A percentile compares a stretch with the other conserved stretches of the same genome.
phyloP scores from a whole-genome alignment of 2,113 vertebrate genomes.

The Pterocles gutturalis region DNA sequence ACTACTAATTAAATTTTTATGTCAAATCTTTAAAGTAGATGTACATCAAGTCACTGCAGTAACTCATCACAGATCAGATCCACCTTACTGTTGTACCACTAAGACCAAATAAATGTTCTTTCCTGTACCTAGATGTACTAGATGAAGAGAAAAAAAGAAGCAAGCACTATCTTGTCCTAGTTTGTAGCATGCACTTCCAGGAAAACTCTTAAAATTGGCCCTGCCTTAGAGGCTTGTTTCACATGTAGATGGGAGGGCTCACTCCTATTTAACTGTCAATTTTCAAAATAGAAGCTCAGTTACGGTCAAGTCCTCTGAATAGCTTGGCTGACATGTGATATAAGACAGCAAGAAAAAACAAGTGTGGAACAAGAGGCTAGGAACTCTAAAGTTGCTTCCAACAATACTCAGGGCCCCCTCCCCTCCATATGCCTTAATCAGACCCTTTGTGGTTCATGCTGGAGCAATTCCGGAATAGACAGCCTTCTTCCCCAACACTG shows the following conservation, averaged over 20 bases:
- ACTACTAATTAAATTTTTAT: constrained; percentile 65
- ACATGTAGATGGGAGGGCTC: not conserved
- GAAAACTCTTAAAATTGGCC: not conserved
- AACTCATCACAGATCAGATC: not conserved
- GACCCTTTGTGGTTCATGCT: not conserved
- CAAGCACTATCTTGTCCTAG: not conserved
- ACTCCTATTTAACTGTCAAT: not conserved
- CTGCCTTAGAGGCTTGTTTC: not conserved
- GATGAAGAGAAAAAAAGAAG: not conserved
- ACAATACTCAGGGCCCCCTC: not conserved
- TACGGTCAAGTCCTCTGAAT: not conserved
- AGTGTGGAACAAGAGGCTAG: not conserved
- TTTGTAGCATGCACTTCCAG: not conserved
- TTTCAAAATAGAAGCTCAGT: not conserved
- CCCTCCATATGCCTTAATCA: not conserved
- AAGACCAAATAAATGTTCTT: not conserved
- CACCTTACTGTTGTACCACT: not conserved
- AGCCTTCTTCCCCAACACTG: not conserved
- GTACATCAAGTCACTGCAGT: constrained; percentile 14
- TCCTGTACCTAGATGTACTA: not conserved
- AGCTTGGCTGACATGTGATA: not conserved
- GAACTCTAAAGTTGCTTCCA: not conserved
- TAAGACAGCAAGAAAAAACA: not conserved
- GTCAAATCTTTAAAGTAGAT: constrained; percentile 34
- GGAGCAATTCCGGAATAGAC: not conserved